Evolutionary conservation across 2,797 vertebrate species (phyloP), one percentile per base, ranked within the genome.

Genomic region (Apodemus agrarius): DNA sequence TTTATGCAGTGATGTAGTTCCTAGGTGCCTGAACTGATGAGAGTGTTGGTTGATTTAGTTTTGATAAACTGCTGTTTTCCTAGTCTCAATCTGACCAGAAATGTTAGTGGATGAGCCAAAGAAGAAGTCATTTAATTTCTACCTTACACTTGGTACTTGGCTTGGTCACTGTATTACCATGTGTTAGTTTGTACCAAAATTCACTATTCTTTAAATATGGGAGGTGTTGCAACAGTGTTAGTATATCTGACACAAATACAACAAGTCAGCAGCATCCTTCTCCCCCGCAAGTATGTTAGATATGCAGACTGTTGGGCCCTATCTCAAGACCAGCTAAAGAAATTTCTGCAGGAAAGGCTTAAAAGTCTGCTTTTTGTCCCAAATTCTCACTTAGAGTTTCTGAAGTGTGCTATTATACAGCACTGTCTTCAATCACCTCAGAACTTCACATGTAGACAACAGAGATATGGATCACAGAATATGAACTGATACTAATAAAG

Each of bases 371-470:
- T 57, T 67, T 74, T 21, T 37, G 84, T 29, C 54, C 21, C 67
- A 17, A 59, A n/a, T 31, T 94, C 63, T 80, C 21, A 8, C 16
- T 59, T 61, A 40, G 57, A 94, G 40, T 59, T 31, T 75, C 74
- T 61, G 31, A 88, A 93, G 26, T 52, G 86, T 76, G 26, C 26
- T 90, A 43, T n/a, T 14, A 63, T 52, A 34, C 10, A 90, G 46
- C 13, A 10, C 11, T 29, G 13, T 65, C 46, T 91, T 89, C 19
- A 81, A 61, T 34, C 65, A 69, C 69, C 84, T 90, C 74, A 82
- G 21, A 96, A 86, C 31, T 67, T 63, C 92, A 26, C 79, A 93
- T 46, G 43, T 52, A 93, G 81, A 90, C 83, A 81, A 87, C 34
- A 67, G 82, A 83, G 89, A 92, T 9, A 3, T 57, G 61, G 95